phyloP scores from a whole-genome alignment of 2,888 invertebrate species.

The Anticlea derivata region DNA sequence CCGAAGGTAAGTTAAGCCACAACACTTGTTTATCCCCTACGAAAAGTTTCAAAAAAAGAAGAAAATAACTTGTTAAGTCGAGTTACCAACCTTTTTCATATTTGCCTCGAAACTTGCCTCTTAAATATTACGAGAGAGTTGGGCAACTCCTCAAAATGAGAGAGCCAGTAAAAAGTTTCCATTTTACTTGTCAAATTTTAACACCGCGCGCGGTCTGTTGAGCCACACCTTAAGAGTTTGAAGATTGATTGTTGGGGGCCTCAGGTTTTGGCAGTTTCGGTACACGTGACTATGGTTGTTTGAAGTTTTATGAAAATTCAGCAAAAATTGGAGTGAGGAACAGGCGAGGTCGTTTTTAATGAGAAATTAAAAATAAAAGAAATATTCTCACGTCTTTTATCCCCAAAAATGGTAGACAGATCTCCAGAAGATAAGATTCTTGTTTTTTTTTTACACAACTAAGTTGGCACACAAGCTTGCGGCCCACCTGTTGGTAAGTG shows the following conservation, averaged over 20 bases:
- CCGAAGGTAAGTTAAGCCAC: constrained; percentile 43
- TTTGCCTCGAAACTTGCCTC: constrained; percentile 53
- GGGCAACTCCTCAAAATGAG: constrained; percentile 42
- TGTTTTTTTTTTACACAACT: too few species aligned
- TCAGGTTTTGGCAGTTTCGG: constrained; percentile 15
- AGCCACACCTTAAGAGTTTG: constrained; percentile 33
- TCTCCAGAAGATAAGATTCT: too few species aligned
- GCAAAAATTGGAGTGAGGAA: neutral
- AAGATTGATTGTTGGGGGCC: constrained; percentile 35
- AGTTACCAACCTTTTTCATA: constrained; percentile 43
- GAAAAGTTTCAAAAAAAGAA: constrained; percentile 38
- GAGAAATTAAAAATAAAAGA: too few species aligned
- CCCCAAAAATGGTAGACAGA: too few species aligned
- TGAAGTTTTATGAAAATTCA: neutral
- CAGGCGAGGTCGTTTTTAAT: too few species aligned
- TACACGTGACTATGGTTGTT: constrained; percentile 5
- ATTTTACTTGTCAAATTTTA: constrained; percentile 57
- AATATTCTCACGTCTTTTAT: too few species aligned
- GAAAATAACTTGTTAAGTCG: constrained; percentile 36
- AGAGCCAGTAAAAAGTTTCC: constrained; percentile 58
- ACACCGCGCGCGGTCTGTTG: constrained; percentile 21
- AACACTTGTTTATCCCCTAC: constrained; percentile 48
- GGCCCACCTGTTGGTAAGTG: too few species aligned
- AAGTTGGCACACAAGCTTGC: too few species aligned
- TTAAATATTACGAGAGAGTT: constrained; percentile 51